These are phyloP conservation scores for Mormoops blainvillei DNA, from an alignment of 2,113 vertebrate species.

Conservation along the genomic window DNA sequence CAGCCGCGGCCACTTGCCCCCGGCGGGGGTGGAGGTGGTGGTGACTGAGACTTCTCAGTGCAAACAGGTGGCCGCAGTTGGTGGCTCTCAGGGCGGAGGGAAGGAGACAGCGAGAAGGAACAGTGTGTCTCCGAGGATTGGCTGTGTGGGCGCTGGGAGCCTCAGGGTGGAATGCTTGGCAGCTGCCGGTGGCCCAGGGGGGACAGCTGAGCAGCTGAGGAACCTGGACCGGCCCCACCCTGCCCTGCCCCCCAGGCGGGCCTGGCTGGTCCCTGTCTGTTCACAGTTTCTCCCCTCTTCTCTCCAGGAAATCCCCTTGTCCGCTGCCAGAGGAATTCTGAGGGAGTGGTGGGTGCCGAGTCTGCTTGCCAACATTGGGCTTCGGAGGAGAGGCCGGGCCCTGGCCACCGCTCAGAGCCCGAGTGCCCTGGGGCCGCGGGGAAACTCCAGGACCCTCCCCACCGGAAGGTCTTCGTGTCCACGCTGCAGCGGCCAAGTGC, in stretches of 20 bases:
- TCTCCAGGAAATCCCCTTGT: constrained; percentile 69
- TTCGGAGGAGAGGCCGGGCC: neutral
- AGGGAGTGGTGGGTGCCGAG: neutral
- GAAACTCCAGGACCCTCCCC: neutral
- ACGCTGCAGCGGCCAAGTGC: neutral
- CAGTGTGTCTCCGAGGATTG: constrained; percentile 63
- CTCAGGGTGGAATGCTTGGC: constrained; percentile 44
- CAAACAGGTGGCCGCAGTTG: constrained; percentile 67
- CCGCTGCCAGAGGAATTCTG: constrained; percentile 29
- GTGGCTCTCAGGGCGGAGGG: neutral
- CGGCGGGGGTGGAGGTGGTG: accelerated
- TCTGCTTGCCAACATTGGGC: neutral
- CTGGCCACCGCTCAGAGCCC: neutral
- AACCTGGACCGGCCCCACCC: neutral
- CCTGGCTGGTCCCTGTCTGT: neutral
- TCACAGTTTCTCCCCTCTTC: neutral
- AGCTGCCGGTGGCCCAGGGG: constrained; percentile 74
- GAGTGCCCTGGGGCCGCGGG: neutral
- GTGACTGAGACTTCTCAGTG: neutral
- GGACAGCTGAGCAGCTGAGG: constrained; percentile 78
- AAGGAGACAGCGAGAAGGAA: constrained; percentile 45
- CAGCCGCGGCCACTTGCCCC: neutral
- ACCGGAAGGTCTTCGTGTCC: neutral
- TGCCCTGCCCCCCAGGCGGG: neutral
- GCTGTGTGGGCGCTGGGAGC: constrained; percentile 46